Percentiles rank a stretch among this genome's conserved stretches.
phyloP scores from a whole-genome alignment of 2,888 invertebrate species.

The Plemyria rubiginata region DNA sequence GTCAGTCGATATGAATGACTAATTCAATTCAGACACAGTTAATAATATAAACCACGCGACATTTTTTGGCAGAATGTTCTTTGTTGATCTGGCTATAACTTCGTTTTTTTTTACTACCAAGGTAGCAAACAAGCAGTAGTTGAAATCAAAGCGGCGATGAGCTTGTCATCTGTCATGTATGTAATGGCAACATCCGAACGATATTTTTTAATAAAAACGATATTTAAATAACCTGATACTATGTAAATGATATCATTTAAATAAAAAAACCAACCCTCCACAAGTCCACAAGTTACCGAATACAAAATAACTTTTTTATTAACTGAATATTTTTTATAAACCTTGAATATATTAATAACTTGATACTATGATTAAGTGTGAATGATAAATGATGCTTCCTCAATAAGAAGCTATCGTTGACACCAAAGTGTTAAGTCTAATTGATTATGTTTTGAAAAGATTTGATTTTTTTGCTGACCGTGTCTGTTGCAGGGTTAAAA shows the following conservation, averaged over 20 bases:
- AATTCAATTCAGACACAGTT: background rate
- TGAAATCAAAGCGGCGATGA: no score
- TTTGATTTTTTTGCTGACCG: conserved; percentile 43
- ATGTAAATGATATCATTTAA: conserved; percentile 45
- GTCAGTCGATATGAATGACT: background rate
- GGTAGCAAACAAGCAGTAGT: no score
- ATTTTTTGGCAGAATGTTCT: no score
- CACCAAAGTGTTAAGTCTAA: conserved; percentile 64
- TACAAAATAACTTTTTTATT: conserved; percentile 32
- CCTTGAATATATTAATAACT: conserved; percentile 56
- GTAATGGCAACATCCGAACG: no score
- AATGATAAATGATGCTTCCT: conserved; percentile 58
- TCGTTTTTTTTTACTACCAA: no score
- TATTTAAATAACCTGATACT: conserved; percentile 11
- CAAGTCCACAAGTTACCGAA: conserved; percentile 28
- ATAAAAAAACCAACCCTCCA: conserved; percentile 47
- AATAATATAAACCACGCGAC: no score
- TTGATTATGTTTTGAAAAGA: conserved; percentile 62
- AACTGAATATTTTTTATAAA: conserved; percentile 50
- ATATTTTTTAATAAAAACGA: background rate
- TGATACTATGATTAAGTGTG: conserved; percentile 53
- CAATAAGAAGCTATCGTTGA: conserved; percentile 56
- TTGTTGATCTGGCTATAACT: background rate
- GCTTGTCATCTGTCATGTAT: no score
- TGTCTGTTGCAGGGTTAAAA: conserved; percentile 40